Evolutionary conservation across 2,888 invertebrate genomes (phyloP), one percentile per base, ranked within the genome.

Genomic region (Heliconius erato): DNA sequence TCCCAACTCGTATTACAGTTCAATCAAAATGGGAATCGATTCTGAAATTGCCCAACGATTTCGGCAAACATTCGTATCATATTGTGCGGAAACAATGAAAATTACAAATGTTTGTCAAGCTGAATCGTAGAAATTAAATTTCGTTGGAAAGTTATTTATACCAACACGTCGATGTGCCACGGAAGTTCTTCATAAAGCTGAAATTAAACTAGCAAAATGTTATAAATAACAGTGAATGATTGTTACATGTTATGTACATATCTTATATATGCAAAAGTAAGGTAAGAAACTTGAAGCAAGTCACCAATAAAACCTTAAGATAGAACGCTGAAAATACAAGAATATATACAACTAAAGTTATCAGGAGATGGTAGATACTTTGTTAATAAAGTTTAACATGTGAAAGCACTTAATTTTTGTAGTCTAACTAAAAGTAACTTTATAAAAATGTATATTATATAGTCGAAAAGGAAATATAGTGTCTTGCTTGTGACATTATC

Each of bases 31-130:
- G 68, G 49, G 32, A 72, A 76, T 44, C 65, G 35, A 74, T 82
- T 54, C 44, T 67, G 16, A 72, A 79, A 82, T 79, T 79, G 28
- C 40, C 67, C 68, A 79, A 80, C 40, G 74, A 63, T 79, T 74
- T 79, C 65, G 71, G 79, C 79, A 81, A 65, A 81, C 79, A 83
- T 72, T 65, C 67, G 35, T 79, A 44, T 65, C 76, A 54, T 59
- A 83, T 81, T 74, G 79, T 40, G 44, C 59, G 69, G 74, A 81
- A 83, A 79, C 59, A 79, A 83, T 71, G 79, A 83, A 83, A 83
- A 81, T 80, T 81, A 79, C 49, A 71, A 83, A 79, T 79, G 81
- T 83, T 83, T 81, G 74, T 81, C 68, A 81, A 74, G 81, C 68
- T 59, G 80, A 74, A 74, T 19, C 35, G 26, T 26, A 44, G 72